phyloP scores from a whole-genome alignment of 64 coral and sea anemone species.

The Anthopleura sola region DNA sequence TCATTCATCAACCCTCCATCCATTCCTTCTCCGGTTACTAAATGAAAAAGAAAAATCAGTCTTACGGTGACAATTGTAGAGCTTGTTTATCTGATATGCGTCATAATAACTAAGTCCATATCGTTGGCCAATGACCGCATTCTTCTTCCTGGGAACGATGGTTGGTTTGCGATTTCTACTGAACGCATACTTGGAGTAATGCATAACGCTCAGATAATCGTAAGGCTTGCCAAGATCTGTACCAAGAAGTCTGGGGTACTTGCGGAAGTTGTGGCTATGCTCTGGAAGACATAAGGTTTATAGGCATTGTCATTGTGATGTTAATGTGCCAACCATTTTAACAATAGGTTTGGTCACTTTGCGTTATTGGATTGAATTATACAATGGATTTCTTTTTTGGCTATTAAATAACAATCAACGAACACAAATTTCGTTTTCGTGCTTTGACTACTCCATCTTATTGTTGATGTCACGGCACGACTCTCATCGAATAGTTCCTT shows the following conservation, averaged over 20 bases:
- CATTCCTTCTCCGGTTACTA: background rate
- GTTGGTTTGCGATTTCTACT: conserved; percentile 21
- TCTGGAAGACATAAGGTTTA: conserved; percentile 25
- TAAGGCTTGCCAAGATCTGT: conserved; percentile 53
- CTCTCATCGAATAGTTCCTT: no score
- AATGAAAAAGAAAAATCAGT: background rate
- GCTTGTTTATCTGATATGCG: conserved; percentile 40
- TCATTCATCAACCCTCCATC: no score
- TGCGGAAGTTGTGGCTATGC: conserved; percentile 39
- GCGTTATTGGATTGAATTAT: no score
- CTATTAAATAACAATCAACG: no score
- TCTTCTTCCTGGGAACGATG: conserved; percentile 20
- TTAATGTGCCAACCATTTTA: no score
- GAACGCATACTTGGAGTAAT: conserved; percentile 43
- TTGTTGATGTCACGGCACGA: no score
- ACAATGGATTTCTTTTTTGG: no score
- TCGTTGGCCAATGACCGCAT: conserved; percentile 34
- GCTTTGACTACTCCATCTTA: no score
- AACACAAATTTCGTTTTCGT: no score
- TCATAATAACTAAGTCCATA: conserved; percentile 36
- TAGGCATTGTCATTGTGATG: no score
- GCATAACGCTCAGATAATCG: conserved; percentile 60
- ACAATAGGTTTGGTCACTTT: no score
- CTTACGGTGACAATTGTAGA: conserved; percentile 47
- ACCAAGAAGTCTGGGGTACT: conserved; percentile 27